Conservation (phyloP, 2,797 vertebrate species). For the Lepidocolaptes lacrymiger region DNA sequence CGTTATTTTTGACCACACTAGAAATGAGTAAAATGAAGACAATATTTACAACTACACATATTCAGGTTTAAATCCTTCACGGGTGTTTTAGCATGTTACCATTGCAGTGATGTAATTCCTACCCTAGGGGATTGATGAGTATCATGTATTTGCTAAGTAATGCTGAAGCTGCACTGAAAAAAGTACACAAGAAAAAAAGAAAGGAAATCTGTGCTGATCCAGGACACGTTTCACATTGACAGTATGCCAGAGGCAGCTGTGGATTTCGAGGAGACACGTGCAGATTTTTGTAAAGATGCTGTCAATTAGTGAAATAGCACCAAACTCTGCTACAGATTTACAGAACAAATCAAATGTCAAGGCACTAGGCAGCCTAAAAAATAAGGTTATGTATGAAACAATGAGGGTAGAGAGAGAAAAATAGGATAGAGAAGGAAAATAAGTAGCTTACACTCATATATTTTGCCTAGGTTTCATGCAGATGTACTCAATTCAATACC, state of each 20-base stretch:
- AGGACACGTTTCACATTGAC: accelerated
- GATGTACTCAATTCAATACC: background rate
- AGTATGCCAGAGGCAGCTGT: background rate
- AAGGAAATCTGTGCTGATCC: background rate
- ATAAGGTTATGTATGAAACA: background rate
- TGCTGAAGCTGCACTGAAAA: background rate
- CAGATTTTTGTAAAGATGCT: background rate
- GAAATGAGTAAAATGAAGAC: background rate
- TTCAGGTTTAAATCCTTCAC: background rate
- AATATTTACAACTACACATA: background rate
- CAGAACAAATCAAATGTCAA: background rate
- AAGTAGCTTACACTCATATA: background rate
- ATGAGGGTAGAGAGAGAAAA: background rate
- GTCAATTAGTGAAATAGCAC: background rate
- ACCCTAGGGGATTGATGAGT: background rate
- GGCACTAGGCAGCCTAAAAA: background rate
- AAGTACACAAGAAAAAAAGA: background rate
- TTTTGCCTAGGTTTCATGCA: background rate
- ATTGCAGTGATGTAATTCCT: background rate
- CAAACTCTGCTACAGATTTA: background rate
- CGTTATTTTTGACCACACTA: background rate
- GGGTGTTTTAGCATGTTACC: background rate
- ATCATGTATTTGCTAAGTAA: background rate
- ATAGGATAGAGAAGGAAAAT: background rate
- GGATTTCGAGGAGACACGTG: background rate